These are phyloP conservation scores for Caenorhabditis sinica DNA, from an alignment of 2,888 invertebrate genomes.

Conservation along the genomic window DNA sequence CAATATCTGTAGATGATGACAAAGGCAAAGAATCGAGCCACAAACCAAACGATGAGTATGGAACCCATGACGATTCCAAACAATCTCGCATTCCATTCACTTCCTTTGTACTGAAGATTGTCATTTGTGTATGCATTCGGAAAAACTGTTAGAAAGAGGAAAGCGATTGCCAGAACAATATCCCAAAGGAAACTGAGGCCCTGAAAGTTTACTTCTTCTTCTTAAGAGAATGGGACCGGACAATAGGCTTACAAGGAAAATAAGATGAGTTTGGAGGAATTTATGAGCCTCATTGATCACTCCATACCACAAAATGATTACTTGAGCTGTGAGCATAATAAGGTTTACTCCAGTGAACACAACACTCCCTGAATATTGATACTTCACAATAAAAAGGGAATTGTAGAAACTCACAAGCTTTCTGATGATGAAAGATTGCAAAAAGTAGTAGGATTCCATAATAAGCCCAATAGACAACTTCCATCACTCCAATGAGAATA, in stretches of 20 bases:
- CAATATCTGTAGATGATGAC: slow-evolving; percentile 70
- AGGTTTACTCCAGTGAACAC: slow-evolving; percentile 70
- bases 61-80: slow-evolving; percentile 71
- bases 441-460: slow-evolving; percentile 68
- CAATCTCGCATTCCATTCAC: slow-evolving; percentile 68
- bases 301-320: slow-evolving; percentile 64
- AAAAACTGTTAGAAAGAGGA: slow-evolving; percentile 67
- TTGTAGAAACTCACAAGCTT: slow-evolving; percentile 57
- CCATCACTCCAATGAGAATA: slow-evolving; percentile 65
- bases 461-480: slow-evolving; percentile 71
- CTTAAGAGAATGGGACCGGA: no score
- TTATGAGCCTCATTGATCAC: slow-evolving; percentile 65
- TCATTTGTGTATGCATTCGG: slow-evolving; percentile 66
- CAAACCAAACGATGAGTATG: slow-evolving; percentile 68
- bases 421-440: slow-evolving; percentile 68
- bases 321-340: slow-evolving; percentile 67
- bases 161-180: slow-evolving; percentile 59
- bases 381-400: not conserved
- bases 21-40: slow-evolving; percentile 68
- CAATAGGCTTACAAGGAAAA: slow-evolving; percentile 70
- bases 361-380: slow-evolving; percentile 66
- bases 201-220: slow-evolving; percentile 41
- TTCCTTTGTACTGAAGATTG: slow-evolving; percentile 69
- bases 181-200: slow-evolving; percentile 69
- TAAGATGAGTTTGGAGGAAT: slow-evolving; percentile 67